A percentile compares a stretch with the other conserved stretches of the same genome.
phyloP scores from a whole-genome alignment of 1,140 invertebrate genomes.

The Sarcophaga peregrina region DNA sequence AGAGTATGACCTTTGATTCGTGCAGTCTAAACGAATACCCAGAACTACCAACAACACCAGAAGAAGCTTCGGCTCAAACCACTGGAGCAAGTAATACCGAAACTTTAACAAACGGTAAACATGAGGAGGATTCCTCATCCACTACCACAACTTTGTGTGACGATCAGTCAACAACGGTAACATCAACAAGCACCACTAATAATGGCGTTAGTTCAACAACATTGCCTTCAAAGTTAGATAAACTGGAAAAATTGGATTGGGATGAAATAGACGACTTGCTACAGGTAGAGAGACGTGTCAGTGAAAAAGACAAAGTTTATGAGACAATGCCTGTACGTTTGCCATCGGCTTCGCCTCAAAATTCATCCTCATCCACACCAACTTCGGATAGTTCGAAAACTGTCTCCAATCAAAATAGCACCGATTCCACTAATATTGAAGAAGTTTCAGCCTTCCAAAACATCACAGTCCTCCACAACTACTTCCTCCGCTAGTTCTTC shows the following conservation, averaged over 20 bases:
- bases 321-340: constrained; percentile 78
- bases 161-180: constrained; percentile 6
- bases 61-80: constrained; percentile 69
- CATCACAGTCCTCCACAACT: constrained; percentile 52
- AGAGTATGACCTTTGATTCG: constrained; percentile 65
- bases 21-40: constrained; percentile 60
- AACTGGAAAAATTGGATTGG: constrained; percentile 73
- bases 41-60: constrained; percentile 60
- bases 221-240: constrained; percentile 76
- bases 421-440: constrained; percentile 50
- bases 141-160: constrained; percentile 52
- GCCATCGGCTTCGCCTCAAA: constrained; percentile 69
- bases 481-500: constrained; percentile 47
- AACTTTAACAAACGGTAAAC: constrained; percentile 44
- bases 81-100: constrained; percentile 60
- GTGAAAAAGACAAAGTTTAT: constrained; percentile 75
- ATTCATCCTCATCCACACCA: constrained; percentile 64
- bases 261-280: constrained; percentile 78
- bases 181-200: constrained; percentile 55
- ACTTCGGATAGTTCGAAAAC: constrained; percentile 63
- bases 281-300: constrained; percentile 75
- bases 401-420: constrained; percentile 48
- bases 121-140: constrained; percentile 44
- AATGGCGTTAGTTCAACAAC: constrained; percentile 72
- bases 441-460: constrained; percentile 39